Evolutionary conservation across 2,113 vertebrate genomes (phyloP).

Genomic region (Microtus oregoni): DNA sequence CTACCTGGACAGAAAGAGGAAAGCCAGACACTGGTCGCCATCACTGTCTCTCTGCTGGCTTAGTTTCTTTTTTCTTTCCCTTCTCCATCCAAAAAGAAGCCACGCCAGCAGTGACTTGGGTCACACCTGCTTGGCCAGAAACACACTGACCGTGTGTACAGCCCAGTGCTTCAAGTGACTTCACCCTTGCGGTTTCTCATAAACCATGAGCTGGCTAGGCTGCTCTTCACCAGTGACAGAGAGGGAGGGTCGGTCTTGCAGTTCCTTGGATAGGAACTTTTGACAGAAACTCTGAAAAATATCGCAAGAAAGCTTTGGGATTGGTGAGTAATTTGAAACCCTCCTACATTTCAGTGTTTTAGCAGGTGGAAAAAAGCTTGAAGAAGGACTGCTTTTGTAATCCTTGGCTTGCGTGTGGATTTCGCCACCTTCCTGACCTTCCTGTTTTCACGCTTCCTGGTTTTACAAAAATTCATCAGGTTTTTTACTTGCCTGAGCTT

Average conservation of each 20-base stretch:
- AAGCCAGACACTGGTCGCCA: neutral
- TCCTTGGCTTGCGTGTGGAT: neutral
- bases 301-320: conserved; percentile 23
- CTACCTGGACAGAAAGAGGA: neutral
- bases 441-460: conserved; percentile 46
- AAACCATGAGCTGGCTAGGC: neutral
- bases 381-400: conserved; percentile 28
- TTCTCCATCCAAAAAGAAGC: neutral
- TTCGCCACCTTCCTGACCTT: conserved; percentile 64
- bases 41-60: neutral
- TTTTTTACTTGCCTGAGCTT: neutral
- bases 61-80: neutral
- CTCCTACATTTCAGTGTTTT: conserved; percentile 49
- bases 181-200: neutral
- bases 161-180: neutral
- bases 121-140: neutral
- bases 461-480: conserved; percentile 25
- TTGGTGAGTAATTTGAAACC: conserved; percentile 58
- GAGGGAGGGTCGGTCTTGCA: neutral
- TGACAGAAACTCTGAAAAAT: conserved; percentile 60
- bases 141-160: neutral
- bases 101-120: neutral
- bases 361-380: conserved; percentile 61
- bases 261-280: conserved; percentile 66
- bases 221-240: neutral